Base-by-base conservation (phyloP, 2,797 vertebrate species). In the Oreochromis grahami region DNA sequence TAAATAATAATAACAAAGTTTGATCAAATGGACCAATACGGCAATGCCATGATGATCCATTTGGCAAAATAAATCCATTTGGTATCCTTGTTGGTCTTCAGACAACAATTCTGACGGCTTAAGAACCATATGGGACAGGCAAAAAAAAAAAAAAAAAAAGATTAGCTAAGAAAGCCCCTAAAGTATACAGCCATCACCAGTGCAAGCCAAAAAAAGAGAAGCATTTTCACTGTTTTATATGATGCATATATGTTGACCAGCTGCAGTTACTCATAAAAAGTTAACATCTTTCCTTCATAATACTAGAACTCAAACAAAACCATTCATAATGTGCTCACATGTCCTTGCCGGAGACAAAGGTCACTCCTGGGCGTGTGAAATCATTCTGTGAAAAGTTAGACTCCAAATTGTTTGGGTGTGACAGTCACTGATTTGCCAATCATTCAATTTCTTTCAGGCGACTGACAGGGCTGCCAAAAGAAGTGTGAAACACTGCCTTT, bases 301-400 rank as follows among this genome's bases (percentile, higher is more conserved):
- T 52, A 50, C 86, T 74, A 86, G 92, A 83, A 60, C 56, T 72
- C 26, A 88, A 88, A 89, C 77, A 86, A 88, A 87, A 50, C 79
- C 81, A 79, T 84, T 86, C 82, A 83, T 41, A 86, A 87, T 43
- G 78, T 26, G 38, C 65, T 82, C 81, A 70, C 74, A 85, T 86
- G 85, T 92, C 87, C 55, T 79, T 65, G 60, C 74, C 32, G 19
- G 81, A 87, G 81, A 74, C 63, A 5, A 83, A 82, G 90, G 88
- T 93, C 88, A 84, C 81, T 85, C 65, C 29, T n/a, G 86, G 87
- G 84, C 91, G 82, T 94, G 91, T 91, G 91, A 94, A 94, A 91
- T 84, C 45, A 81, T 65, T 86, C 78, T 86, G 85, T 93, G 90
- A 93, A 94, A 93, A 89, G 89, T 85, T 76, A 72, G 79, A 82